Evolutionary conservation across 2,888 invertebrate genomes (phyloP).

Genomic region (Hypselothyrea guttata): DNA sequence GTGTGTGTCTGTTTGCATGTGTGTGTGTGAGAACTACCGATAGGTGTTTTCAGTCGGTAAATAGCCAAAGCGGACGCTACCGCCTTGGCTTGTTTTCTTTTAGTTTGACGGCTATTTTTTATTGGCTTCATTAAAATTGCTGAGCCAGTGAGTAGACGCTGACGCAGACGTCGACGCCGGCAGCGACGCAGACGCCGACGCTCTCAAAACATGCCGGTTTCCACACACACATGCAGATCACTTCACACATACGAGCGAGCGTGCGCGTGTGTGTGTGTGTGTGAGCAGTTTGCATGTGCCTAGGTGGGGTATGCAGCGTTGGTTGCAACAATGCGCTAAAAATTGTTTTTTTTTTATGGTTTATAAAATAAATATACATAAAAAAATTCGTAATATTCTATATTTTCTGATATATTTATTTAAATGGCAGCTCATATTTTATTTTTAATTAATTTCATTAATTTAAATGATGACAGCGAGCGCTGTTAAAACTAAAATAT

Average conservation of each 20-base stretch:
- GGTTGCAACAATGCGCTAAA: too few relatives aligned
- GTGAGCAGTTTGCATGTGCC: slow-evolving; percentile 4
- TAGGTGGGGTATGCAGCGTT: slow-evolving; percentile 17
- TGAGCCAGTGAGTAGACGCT: slow-evolving; percentile 21
- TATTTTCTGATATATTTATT: too few relatives aligned
- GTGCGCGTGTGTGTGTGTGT: background rate
- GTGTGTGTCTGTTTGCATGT: slow-evolving; percentile 18
- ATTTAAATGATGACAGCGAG: slow-evolving; percentile 9
- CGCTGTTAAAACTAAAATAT: background rate
- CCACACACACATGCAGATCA: slow-evolving; percentile 34
- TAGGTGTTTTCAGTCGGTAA: slow-evolving; percentile 42
- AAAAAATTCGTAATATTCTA: too few relatives aligned
- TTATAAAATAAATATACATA: too few relatives aligned
- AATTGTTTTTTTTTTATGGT: too few relatives aligned
- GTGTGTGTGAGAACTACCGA: slow-evolving; percentile 22
- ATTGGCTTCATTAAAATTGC: slow-evolving; percentile 54
- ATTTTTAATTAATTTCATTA: too few relatives aligned
- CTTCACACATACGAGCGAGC: slow-evolving; percentile 6
- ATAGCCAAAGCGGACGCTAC: slow-evolving; percentile 33
- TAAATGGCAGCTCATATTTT: slow-evolving; percentile 24
- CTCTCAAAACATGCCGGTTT: slow-evolving; percentile 43
- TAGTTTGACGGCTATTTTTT: slow-evolving; percentile 37
- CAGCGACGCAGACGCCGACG: slow-evolving; percentile 48
- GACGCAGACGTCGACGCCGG: slow-evolving; percentile 2
- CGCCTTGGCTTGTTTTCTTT: slow-evolving; percentile 60